These are phyloP conservation scores for Psix sp. DNA, from an alignment of 1,140 invertebrate species.

Conservation along the genomic window DNA sequence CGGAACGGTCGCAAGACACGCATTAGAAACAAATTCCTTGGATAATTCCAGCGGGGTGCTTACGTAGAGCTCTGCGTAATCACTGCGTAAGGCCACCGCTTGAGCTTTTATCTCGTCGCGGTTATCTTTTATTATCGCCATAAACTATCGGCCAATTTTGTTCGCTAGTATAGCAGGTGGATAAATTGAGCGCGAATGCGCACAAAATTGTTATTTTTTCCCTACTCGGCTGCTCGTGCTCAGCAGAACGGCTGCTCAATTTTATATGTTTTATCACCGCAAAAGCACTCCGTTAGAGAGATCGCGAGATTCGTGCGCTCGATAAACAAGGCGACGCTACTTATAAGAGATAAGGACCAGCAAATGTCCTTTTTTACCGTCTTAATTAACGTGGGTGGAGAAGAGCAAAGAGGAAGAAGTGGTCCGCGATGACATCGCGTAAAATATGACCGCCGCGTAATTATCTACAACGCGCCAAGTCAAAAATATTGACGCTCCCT, in stretches of 20 bases:
- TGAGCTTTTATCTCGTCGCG: slow-evolving; percentile 37
- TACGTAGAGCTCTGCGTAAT: slow-evolving; percentile 10
- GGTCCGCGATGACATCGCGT: slow-evolving; percentile 44
- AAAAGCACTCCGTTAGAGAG: slow-evolving; percentile 51
- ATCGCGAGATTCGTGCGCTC: slow-evolving; percentile 52
- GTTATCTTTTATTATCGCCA: slow-evolving; percentile 60
- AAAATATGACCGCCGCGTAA: slow-evolving; percentile 42
- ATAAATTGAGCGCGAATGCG: slow-evolving; percentile 53
- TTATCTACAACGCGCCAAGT: slow-evolving; percentile 43
- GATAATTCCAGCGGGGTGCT: slow-evolving; percentile 22
- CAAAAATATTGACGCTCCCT: slow-evolving; percentile 46
- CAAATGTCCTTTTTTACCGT: slow-evolving; percentile 41
- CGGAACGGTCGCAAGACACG: slow-evolving; percentile 28
- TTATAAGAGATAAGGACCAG: slow-evolving; percentile 42
- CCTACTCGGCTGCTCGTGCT: background rate
- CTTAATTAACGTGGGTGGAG: slow-evolving; percentile 59
- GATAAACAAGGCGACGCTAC: slow-evolving; percentile 50
- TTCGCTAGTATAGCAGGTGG: slow-evolving; percentile 41
- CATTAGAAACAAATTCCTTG: slow-evolving; percentile 53
- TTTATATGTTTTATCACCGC: slow-evolving; percentile 60
- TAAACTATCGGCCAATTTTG: slow-evolving; percentile 61
- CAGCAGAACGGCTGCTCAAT: slow-evolving; percentile 27
- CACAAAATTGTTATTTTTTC: slow-evolving; percentile 19
- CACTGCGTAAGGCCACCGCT: slow-evolving; percentile 45
- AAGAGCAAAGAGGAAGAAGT: slow-evolving; percentile 47